Percentiles rank a stretch among this genome's conserved stretches.
phyloP scores from a whole-genome alignment of 2,113 vertebrate genomes.

The Panurus biarmicus region DNA sequence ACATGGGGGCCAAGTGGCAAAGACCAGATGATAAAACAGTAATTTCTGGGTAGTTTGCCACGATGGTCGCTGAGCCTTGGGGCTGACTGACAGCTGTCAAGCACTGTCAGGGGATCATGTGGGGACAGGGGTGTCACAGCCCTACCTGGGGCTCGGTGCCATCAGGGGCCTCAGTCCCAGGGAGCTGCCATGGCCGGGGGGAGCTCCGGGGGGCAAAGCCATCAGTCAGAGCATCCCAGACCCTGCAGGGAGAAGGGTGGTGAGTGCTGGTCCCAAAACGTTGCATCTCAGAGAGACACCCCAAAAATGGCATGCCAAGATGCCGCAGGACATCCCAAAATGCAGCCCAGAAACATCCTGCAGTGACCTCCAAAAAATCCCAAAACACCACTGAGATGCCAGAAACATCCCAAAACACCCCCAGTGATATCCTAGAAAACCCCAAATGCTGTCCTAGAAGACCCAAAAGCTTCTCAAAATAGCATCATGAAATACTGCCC shows the following conservation, averaged over 20 bases:
- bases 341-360: not conserved
- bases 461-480: not conserved
- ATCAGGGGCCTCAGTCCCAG: not conserved
- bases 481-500: not conserved
- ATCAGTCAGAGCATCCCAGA: slow-evolving; percentile 57
- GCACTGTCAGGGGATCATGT: rapidly evolving
- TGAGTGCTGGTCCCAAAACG: not conserved
- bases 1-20: not conserved
- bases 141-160: not conserved
- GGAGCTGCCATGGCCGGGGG: slow-evolving; percentile 16
- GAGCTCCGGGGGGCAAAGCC: slow-evolving; percentile 38
- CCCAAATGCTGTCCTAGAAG: not conserved
- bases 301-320: rapidly evolving
- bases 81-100: not conserved
- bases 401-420: not conserved
- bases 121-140: not conserved
- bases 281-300: not conserved
- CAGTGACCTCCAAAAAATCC: not conserved
- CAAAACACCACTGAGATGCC: not conserved
- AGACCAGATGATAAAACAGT: not conserved
- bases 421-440: not conserved
- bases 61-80: rapidly evolving
- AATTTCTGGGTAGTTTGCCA: not conserved
- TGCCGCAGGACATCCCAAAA: not conserved
- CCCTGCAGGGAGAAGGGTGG: not conserved